Percentiles rank a stretch among this genome's conserved stretches.
These are phyloP conservation scores for Listronotus oregonensis DNA, from an alignment of 1,140 invertebrate genomes.

Conservation along the genomic window DNA sequence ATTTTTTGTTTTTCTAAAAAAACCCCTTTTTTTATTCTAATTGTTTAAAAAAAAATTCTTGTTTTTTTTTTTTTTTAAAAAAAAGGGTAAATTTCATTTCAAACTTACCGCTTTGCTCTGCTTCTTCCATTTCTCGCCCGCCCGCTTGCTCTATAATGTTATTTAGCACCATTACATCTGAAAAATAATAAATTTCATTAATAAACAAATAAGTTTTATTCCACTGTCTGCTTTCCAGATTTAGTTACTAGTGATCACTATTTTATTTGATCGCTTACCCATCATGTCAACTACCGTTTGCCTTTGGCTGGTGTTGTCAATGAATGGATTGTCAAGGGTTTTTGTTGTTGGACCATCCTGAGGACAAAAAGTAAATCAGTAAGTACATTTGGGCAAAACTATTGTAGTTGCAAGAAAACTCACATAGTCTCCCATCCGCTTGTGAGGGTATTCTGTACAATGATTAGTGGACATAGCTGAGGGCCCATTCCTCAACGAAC, in stretches of 20 bases:
- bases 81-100: conserved; percentile 14
- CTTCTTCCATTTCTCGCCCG: conserved; percentile 79
- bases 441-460: conserved; percentile 68
- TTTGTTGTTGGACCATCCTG: conserved; percentile 66
- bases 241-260: not conserved
- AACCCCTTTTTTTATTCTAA: too few species aligned
- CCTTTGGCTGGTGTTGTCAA: conserved; percentile 78
- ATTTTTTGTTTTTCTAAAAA: too few species aligned
- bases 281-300: conserved; percentile 92
- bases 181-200: too few species aligned
- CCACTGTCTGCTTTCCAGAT: not conserved
- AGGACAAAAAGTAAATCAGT: conserved; percentile 3
- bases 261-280: conserved; percentile 62
- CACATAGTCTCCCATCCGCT: conserved; percentile 72
- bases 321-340: conserved; percentile 91
- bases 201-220: conserved; percentile 9
- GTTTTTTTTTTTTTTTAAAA: too few species aligned
- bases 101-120: conserved; percentile 85
- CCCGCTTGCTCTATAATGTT: conserved; percentile 96
- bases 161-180: conserved; percentile 97
- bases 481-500: conserved; percentile 72
- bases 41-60: too few species aligned
- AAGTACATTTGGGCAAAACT: not conserved
- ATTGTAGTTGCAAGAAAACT: conserved; percentile 53
- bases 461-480: conserved; percentile 63